Evolutionary conservation across 1,140 invertebrate species (phyloP), one percentile per base, ranked within the genome.

Genomic region (Atta colombica): DNA sequence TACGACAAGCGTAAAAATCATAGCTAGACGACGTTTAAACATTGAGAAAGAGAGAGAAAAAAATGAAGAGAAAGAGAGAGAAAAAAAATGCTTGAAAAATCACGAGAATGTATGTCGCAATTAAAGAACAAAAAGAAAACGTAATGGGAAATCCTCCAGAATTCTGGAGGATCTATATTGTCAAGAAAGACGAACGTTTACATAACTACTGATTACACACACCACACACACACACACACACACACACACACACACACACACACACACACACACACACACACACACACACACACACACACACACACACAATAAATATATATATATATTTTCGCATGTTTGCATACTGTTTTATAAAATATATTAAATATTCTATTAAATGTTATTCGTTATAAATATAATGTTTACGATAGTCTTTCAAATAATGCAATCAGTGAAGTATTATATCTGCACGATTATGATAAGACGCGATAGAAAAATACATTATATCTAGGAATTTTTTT

Each of bases 91-190:
- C 25, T 51, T 39, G 49, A 81, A 81, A 71, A 80, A 80, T 80
- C 45, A 12, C 21, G 49, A 39, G 16, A 53, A 45, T 45, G 25
- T 71, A 71, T 25, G 25, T 14, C 51, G 31, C 6, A 28, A 3
- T 81, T 81, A 60, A 69, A 69, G 12, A 49, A 49, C 39, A 69
- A 58, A 58, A 71, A 77, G 21, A 77, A 66, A 16, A 16, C 28
- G 4, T 60, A 77, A 65, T 49, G 72, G 28, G n/a, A 21, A 58
- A 55, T 35, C 39, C 39, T 63, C 60, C 63, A 51, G 63, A 65
- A 3, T 39, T 53, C 7, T 21, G 51, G n/a, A 21, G 21, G 21
- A 21, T 81, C 45, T 58, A 28, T 81, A 45, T 58, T 39, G 21
- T 45, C 16, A 8, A 25, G 10, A 55, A 3, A 55, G 65, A 39